These are phyloP conservation scores for Coryphaenoides rupestris DNA, from an alignment of 2,113 vertebrate species.

Conservation along the genomic window DNA sequence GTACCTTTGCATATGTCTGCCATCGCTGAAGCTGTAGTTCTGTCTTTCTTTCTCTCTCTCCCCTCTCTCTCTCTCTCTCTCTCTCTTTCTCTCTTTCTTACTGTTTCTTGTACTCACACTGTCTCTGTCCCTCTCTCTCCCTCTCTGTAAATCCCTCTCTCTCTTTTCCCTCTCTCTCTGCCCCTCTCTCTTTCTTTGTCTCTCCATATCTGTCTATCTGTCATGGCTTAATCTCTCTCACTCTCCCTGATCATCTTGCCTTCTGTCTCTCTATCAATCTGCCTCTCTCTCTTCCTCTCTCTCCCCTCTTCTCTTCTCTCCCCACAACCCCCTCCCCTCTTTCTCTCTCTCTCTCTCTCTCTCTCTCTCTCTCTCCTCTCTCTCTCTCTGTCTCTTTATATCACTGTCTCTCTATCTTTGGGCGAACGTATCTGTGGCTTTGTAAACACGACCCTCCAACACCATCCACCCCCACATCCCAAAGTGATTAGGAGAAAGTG, in stretches of 20 bases:
- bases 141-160: too few relatives aligned
- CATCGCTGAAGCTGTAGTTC: too few relatives aligned
- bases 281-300: too few relatives aligned
- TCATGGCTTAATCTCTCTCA: too few relatives aligned
- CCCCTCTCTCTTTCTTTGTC: conserved; percentile 4
- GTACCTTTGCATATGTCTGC: too few relatives aligned
- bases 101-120: background rate
- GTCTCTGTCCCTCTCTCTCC: background rate
- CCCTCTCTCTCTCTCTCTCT: background rate
- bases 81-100: background rate
- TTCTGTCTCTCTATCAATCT: background rate
- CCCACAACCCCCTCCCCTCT: too few relatives aligned
- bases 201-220: background rate
- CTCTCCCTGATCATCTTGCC: background rate
- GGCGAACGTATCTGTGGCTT: conserved; percentile 35
- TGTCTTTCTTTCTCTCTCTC: too few relatives aligned
- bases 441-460: conserved; percentile 37
- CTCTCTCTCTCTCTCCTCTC: background rate
- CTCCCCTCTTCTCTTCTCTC: too few relatives aligned
- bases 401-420: background rate
- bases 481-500: conserved; percentile 28
- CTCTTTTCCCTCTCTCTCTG: conserved; percentile 2
- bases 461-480: conserved; percentile 15
- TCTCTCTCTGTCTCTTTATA: too few relatives aligned
- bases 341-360: background rate